Base-by-base conservation (phyloP, 2,113 vertebrate genomes). In the Tiliqua scincoides region DNA sequence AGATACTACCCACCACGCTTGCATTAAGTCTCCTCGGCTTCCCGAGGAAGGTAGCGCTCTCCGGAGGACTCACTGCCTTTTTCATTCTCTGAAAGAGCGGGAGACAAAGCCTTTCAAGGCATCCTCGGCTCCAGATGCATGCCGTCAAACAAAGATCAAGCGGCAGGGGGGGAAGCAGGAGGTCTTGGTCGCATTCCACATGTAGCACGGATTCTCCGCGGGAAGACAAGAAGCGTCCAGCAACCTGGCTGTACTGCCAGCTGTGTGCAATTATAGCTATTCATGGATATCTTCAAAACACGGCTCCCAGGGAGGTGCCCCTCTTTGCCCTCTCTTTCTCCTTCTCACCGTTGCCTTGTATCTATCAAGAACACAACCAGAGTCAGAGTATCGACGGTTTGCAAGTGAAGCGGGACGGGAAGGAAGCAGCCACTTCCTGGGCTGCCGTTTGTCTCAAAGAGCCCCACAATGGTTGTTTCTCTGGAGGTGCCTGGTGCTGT, bases 161-260 rank as follows among this genome's bases (percentile, higher is more conserved):
- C 20, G 61, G 40, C 0, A 0, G 2, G 0, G 0, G 67, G 70
- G 43, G 37, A 67, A 75, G 12, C 1, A 0, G 5, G 48, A 0
- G 6, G 54, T 32, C 0, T 0, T 3, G 27, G 59, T 63, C 10
- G 9, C 0, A 0, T 27, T 59, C 68, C 0, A 0, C 11, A 14
- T 0, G 0, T 72, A 62, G 30, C 72, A 54, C 27, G 54, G 70
- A 59, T 40, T 85, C 37, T 85, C 35, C 32, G 57, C 27, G 71
- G 75, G 35, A 77, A 1, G 76, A 52, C 59, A 61, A 30, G 74
- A 17, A 12, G 0, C 15, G 40, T n/a, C n/a, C 62, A 1, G 30
- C 11, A 0, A 20, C 27, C 63, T 87, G 30, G 54, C 79, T 86
- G 71, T 52, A 2, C 61, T 82, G 82, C 32, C 61, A 4, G 71